These are phyloP conservation scores for Leucophenga maculata DNA, from an alignment of 2,888 invertebrate species.

Conservation along the genomic window DNA sequence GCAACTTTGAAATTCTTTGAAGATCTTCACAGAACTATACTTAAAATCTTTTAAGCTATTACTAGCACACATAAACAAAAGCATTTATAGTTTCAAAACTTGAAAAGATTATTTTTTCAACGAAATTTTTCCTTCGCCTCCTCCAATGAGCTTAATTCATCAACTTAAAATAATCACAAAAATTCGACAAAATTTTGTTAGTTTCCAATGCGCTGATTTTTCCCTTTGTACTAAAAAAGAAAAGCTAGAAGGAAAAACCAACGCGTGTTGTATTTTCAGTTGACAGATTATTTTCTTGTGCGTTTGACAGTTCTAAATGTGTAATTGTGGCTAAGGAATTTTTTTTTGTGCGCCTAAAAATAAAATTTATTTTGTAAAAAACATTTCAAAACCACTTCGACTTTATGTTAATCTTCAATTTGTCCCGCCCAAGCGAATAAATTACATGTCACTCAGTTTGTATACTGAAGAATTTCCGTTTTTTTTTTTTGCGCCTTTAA, in stretches of 20 bases:
- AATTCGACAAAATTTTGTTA: constrained; percentile 1
- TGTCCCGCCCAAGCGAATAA: neutral
- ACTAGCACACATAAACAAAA: no score
- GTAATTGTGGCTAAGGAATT: constrained; percentile 30
- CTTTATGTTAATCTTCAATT: constrained; percentile 2
- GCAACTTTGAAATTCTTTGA: no score
- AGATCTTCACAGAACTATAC: no score
- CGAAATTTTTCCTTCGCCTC: neutral
- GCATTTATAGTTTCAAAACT: no score
- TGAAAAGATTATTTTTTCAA: neutral
- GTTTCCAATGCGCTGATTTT: neutral
- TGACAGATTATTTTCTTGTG: constrained; percentile 47
- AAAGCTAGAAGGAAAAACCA: neutral
- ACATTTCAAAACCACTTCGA: neutral
- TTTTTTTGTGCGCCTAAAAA: neutral
- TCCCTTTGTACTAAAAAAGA: constrained; percentile 1
- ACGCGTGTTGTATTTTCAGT: neutral
- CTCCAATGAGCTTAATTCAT: neutral
- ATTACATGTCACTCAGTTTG: neutral
- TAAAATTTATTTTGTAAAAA: neutral
- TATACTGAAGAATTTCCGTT: constrained; percentile 4
- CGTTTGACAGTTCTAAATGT: constrained; percentile 61
- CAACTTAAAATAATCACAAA: neutral
- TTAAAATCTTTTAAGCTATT: no score
- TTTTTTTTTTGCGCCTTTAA: neutral